Evolutionary conservation across 2,113 vertebrate genomes (phyloP).

Genomic region (Lepidothrix coronata): DNA sequence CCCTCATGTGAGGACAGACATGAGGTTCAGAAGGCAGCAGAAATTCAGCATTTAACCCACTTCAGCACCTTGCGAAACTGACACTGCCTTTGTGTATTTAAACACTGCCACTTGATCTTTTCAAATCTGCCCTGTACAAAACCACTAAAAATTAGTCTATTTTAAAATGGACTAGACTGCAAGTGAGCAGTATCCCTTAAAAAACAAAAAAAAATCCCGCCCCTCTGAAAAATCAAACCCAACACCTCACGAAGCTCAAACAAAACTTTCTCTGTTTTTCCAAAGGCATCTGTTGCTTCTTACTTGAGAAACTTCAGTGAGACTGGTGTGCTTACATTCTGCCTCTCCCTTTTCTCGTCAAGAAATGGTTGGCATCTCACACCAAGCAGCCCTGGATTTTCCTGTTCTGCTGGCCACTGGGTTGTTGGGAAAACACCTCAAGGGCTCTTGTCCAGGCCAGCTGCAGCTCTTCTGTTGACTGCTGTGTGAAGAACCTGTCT

Average conservation of each 20-base stretch:
- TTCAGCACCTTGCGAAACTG: neutral
- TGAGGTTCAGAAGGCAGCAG: neutral
- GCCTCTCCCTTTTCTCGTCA: neutral
- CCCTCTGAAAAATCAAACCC: neutral
- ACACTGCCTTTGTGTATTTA: neutral
- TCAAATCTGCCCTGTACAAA: neutral
- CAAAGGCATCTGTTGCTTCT: neutral
- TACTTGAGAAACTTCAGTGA: neutral
- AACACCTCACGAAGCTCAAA: neutral
- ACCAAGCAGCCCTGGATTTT: neutral
- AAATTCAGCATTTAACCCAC: neutral
- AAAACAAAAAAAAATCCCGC: neutral
- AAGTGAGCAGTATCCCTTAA: neutral
- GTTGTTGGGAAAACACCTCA: neutral
- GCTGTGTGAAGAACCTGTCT: neutral
- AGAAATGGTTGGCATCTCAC: neutral
- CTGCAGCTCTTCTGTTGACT: neutral
- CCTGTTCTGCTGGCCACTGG: constrained; percentile 1
- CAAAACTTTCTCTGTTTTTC: neutral
- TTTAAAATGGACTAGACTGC: neutral
- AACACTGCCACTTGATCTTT: neutral
- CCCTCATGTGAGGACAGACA: neutral
- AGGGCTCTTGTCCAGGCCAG: neutral
- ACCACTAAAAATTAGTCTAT: neutral
- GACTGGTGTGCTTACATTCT: neutral